These are phyloP conservation scores for Caenorhabditis briggsae DNA, from an alignment of 1,140 invertebrate genomes.

Conservation along the genomic window DNA sequence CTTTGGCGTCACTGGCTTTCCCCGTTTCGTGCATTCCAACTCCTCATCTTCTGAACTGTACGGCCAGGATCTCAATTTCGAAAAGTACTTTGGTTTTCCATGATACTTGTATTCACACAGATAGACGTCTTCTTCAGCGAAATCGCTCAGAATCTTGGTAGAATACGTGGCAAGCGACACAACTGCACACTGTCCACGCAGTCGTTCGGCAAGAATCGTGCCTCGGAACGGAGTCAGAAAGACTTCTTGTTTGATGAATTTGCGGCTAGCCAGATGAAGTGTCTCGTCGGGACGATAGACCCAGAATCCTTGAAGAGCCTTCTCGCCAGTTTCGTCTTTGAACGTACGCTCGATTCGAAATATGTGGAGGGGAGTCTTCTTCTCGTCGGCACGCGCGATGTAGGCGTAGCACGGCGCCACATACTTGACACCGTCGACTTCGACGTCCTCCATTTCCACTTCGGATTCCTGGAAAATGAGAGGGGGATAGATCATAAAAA, in stretches of 20 bases:
- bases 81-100: conserved; percentile 71
- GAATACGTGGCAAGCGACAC: conserved; percentile 96
- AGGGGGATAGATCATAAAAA: not conserved
- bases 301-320: conserved; percentile 90
- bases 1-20: not conserved
- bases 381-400: conserved; percentile 82
- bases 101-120: conserved; percentile 96
- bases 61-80: conserved; percentile 68
- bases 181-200: conserved; percentile 92
- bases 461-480: conserved; percentile 62
- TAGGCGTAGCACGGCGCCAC: conserved; percentile 91
- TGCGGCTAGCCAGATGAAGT: conserved; percentile 92
- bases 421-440: conserved; percentile 85
- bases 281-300: conserved; percentile 92
- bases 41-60: conserved; percentile 64
- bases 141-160: conserved; percentile 82
- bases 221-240: conserved; percentile 92
- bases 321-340: conserved; percentile 82
- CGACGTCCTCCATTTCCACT: conserved; percentile 79
- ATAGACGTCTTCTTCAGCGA: conserved; percentile 93
- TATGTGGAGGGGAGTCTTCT: conserved; percentile 85
- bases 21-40: conserved; percentile 13
- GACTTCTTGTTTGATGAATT: conserved; percentile 84
- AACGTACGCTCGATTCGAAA: conserved; percentile 88
- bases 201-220: conserved; percentile 87